Conservation (phyloP, 2,113 vertebrate genomes). For the Vicugna pacos region DNA sequence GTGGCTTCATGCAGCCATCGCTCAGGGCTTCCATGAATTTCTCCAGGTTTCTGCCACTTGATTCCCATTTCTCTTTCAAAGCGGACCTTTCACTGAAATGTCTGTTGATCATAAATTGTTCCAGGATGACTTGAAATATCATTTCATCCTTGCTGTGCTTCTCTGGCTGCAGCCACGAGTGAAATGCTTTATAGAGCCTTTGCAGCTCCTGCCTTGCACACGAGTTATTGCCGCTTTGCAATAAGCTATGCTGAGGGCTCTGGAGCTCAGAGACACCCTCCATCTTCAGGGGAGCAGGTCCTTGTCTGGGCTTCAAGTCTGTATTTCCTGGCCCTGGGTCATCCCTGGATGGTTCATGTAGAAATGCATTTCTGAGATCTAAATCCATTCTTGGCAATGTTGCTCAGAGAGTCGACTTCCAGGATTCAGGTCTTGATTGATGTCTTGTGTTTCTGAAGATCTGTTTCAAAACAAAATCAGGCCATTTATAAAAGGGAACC, state of each 20-base stretch:
- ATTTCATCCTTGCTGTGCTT: slow-evolving; percentile 43
- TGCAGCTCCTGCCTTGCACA: background rate
- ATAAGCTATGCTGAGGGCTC: background rate
- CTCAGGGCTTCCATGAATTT: slow-evolving; percentile 22
- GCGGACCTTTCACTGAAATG: background rate
- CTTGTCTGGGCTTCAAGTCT: background rate
- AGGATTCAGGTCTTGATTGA: background rate
- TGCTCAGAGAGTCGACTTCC: background rate
- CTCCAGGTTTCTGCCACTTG: slow-evolving; percentile 9
- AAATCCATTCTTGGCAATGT: slow-evolving; percentile 5
- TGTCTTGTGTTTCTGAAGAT: background rate
- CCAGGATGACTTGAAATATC: background rate
- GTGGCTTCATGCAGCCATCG: background rate
- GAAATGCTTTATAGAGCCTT: slow-evolving; percentile 6
- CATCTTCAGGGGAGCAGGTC: background rate
- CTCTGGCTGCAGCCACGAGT: background rate
- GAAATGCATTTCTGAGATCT: background rate
- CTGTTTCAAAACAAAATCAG: background rate
- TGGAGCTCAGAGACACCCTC: background rate
- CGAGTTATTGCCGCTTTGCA: background rate
- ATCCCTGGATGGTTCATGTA: background rate
- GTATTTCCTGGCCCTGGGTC: background rate
- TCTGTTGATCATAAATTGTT: slow-evolving; percentile 12
- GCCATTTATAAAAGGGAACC: background rate
- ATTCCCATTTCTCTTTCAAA: slow-evolving; percentile 36